Percentiles rank a stretch among this genome's conserved stretches.
phyloP scores from a whole-genome alignment of 2,113 vertebrate genomes.

The Argyrosomus japonicus region DNA sequence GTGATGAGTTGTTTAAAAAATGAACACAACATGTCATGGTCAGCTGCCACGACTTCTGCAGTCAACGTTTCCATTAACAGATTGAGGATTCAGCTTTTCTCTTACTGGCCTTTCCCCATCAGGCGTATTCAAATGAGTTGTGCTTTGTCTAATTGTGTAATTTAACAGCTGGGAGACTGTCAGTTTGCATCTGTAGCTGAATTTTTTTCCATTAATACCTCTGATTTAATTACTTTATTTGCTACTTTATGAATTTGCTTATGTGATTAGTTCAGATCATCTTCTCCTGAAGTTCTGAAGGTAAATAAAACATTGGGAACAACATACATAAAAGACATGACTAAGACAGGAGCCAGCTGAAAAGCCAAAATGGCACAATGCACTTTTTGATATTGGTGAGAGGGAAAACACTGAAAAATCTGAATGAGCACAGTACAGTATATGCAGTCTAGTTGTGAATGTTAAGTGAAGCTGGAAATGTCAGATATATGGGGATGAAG shows the following conservation, averaged over 20 bases:
- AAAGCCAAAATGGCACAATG: neutral
- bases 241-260: conserved; percentile 16
- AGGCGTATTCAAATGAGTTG: conserved; percentile 20
- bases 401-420: neutral
- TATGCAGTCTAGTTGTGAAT: neutral
- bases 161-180: conserved; percentile 36
- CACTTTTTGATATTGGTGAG: neutral
- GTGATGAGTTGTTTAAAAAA: neutral
- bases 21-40: neutral
- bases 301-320: conserved; percentile 41
- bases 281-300: conserved; percentile 26
- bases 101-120: conserved; percentile 1
- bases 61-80: neutral
- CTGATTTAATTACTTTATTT: conserved; percentile 37
- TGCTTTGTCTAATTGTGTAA: conserved; percentile 20
- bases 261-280: neutral
- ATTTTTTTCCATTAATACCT: conserved; percentile 30
- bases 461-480: neutral
- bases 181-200: conserved; percentile 27
- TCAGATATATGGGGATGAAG: neutral
- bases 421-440: neutral
- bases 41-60: neutral
- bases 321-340: neutral
- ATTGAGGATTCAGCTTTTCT: conserved; percentile 1
- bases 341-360: neutral